Evolutionary conservation across 2,113 vertebrate species (phyloP), one percentile per base, ranked within the genome.

Genomic region (Synchiropus splendidus): DNA sequence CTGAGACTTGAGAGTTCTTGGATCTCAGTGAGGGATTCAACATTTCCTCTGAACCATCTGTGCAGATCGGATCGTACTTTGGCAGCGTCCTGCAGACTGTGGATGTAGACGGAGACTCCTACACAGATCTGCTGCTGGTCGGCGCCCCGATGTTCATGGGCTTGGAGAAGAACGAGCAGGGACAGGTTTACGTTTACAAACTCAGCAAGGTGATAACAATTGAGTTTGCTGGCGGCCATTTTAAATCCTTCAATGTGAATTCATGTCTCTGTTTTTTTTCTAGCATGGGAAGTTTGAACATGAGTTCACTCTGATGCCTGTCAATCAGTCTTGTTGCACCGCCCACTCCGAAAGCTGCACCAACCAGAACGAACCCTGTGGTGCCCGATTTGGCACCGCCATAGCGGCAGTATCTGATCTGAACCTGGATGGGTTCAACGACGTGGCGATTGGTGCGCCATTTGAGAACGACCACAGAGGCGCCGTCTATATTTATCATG

Each of bases 131-230:
- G 14, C 88, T 98, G 45, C 78, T 98, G 17, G 83, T 98, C 0
- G 94, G 92, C 27, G 89, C 94, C 10, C 94, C 94, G 2, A 96
- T 89, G 86, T 98, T 82, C 67, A 98, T 98, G 94, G 94, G 94
- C 38, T 67, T 81, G n/a, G 93, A 97, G 35, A 87, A 87, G 31
- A 84, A 94, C 1, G 94, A 98, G 49, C 92, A 95, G 72, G 94
- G 94, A 16, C 92, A 90, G 51, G 94, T 98, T 2, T 95, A 97
- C 9, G 85, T 98, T 61, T 98, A 94, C 53, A 67, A 76, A 32
- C 57, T 92, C 44, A 81, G 86, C 36, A 51, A 90, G 91, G 93
- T 94, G 83, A n/a, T n/a, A n/a, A n/a, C n/a, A n/a, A n/a, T n/a
- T n/a, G n/a, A n/a, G n/a, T n/a, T n/a, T n/a, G n/a, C n/a, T n/a